phyloP scores from a whole-genome alignment of 2,797 vertebrate genomes.

The Gymnothorax reevesii region DNA sequence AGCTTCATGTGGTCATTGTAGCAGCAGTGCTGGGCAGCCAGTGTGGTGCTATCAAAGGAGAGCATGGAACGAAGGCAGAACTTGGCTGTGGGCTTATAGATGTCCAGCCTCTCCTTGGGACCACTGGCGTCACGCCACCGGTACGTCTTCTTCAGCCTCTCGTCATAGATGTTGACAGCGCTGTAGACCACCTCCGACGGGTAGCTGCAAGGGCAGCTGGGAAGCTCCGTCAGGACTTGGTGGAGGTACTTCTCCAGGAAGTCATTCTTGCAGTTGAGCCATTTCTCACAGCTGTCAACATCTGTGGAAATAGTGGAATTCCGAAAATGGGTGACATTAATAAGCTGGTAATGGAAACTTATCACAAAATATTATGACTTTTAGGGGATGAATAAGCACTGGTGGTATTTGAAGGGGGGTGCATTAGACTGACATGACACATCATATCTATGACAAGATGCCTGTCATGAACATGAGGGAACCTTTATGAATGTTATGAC shows the following conservation, averaged over 20 bases:
- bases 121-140: constrained; percentile 90
- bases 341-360: not conserved
- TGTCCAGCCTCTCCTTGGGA: constrained; percentile 87
- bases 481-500: too few relatives aligned
- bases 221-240: constrained; percentile 84
- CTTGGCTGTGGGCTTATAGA: constrained; percentile 87
- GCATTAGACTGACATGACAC: too few relatives aligned
- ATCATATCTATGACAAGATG: too few relatives aligned
- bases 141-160: constrained; percentile 75
- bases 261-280: constrained; percentile 94
- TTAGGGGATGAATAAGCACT: not conserved
- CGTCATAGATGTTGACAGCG: constrained; percentile 80
- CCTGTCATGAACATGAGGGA: too few relatives aligned
- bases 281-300: constrained; percentile 93
- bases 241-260: constrained; percentile 90
- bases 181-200: constrained; percentile 85
- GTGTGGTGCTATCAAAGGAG: constrained; percentile 83
- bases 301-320: constrained; percentile 63
- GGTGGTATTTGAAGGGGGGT: too few relatives aligned
- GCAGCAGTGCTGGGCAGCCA: constrained; percentile 93
- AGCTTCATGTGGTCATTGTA: constrained; percentile 84
- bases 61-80: constrained; percentile 93
- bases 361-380: not conserved
- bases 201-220: constrained; percentile 91
- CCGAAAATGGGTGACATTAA: not conserved